Evolutionary conservation across 2,113 vertebrate genomes (phyloP).

Genomic region (Cryptotis parvus): DNA sequence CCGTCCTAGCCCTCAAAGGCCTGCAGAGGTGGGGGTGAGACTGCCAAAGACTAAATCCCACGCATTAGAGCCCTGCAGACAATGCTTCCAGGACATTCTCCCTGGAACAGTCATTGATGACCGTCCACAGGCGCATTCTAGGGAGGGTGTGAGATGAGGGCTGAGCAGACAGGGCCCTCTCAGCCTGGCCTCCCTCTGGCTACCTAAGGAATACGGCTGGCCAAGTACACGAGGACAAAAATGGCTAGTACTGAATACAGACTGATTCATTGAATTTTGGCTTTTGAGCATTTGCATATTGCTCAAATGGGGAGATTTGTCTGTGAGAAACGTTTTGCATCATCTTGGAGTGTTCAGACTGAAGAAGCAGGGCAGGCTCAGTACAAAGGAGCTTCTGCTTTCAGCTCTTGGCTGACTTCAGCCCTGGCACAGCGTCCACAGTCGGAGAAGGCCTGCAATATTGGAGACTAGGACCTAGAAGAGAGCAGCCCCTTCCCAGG

Average conservation of each 20-base stretch:
- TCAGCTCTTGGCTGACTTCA: not conserved
- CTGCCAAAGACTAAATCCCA: not conserved
- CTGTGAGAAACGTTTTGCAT: not conserved
- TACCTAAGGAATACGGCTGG: not conserved
- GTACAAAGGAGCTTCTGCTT: not conserved
- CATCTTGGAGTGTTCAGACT: not conserved
- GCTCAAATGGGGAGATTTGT: not conserved
- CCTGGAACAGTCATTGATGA: not conserved
- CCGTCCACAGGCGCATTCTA: not conserved
- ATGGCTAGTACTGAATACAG: too few relatives aligned
- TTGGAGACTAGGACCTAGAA: not conserved
- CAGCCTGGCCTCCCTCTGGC: not conserved
- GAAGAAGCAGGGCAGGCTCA: not conserved
- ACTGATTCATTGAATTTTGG: not conserved
- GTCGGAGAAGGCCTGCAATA: not conserved
- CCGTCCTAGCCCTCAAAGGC: not conserved
- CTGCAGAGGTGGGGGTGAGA: too few relatives aligned
- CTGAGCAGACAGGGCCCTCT: too few relatives aligned
- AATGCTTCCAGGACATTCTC: not conserved
- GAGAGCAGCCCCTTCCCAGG: not conserved
- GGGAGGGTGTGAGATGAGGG: too few relatives aligned
- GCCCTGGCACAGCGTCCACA: not conserved
- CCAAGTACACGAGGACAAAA: not conserved
- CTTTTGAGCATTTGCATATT: not conserved
- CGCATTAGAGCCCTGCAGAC: not conserved